Conservation (phyloP, 2,888 invertebrate genomes). For the Nymphalis c-album region DNA sequence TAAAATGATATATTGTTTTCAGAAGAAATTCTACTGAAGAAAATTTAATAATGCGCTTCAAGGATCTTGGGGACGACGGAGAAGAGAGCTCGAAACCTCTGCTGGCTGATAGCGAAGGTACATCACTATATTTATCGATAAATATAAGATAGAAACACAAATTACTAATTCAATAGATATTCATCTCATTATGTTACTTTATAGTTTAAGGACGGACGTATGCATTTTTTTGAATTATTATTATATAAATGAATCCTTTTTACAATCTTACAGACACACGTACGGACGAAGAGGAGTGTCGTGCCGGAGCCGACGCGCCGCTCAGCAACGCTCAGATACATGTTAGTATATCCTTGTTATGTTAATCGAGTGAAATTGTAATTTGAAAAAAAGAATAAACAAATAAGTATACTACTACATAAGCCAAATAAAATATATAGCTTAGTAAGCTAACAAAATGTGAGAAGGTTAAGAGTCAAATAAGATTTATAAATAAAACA, state of each 20-base stretch:
- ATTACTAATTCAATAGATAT: too few relatives aligned
- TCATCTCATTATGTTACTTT: too few relatives aligned
- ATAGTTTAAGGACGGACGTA: too few relatives aligned
- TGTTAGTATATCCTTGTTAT: background rate
- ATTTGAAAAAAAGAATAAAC: too few relatives aligned
- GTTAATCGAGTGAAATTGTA: too few relatives aligned
- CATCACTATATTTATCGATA: background rate
- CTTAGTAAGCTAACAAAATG: too few relatives aligned
- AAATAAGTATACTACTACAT: too few relatives aligned
- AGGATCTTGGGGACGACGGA: conserved; percentile 61
- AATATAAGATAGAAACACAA: too few relatives aligned
- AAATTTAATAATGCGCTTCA: conserved; percentile 57
- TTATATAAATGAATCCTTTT: background rate
- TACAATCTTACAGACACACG: conserved; percentile 55
- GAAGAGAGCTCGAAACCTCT: conserved; percentile 74
- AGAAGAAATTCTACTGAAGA: conserved; percentile 68
- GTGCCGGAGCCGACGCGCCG: conserved; percentile 63
- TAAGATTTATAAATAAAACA: too few relatives aligned
- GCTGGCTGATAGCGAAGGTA: conserved; percentile 73
- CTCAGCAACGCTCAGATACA: background rate
- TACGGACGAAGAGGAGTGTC: conserved; percentile 73
- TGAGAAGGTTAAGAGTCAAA: too few relatives aligned
- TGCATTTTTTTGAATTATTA: too few relatives aligned
- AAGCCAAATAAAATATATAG: too few relatives aligned
- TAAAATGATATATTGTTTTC: conserved; percentile 22